These are phyloP conservation scores for Guaruba guarouba DNA, from an alignment of 2,113 vertebrate genomes.

Conservation along the genomic window DNA sequence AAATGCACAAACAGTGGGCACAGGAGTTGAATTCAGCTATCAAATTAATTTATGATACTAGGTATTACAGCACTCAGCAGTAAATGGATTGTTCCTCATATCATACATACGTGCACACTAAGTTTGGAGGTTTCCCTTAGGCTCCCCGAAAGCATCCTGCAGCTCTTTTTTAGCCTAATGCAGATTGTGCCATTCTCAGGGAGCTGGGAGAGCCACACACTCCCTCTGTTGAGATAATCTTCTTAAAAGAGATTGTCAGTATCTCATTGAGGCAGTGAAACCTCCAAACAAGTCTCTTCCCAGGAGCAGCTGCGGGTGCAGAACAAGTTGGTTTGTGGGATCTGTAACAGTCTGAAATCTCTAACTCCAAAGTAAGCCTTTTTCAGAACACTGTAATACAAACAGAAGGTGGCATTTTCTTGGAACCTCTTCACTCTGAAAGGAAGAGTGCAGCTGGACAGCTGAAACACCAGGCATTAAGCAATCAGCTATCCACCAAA, in stretches of 20 bases:
- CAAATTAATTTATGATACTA: not conserved
- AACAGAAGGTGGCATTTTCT: not conserved
- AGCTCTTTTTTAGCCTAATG: not conserved
- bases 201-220: not conserved
- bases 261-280: not conserved
- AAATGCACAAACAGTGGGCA: not conserved
- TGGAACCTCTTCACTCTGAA: not conserved
- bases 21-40: not conserved
- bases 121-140: accelerated
- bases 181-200: not conserved
- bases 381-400: not conserved
- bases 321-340: not conserved
- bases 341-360: not conserved
- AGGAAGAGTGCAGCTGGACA: not conserved
- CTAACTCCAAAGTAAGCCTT: not conserved
- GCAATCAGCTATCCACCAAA: not conserved
- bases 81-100: not conserved
- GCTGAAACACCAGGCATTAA: not conserved
- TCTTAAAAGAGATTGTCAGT: not conserved
- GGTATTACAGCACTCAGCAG: not conserved
- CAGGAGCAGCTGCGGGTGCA: not conserved
- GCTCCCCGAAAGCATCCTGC: not conserved
- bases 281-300: not conserved
- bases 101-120: not conserved
- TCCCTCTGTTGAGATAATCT: not conserved